phyloP scores from a whole-genome alignment of 1,140 invertebrate genomes.

The Euwallacea fornicatus region DNA sequence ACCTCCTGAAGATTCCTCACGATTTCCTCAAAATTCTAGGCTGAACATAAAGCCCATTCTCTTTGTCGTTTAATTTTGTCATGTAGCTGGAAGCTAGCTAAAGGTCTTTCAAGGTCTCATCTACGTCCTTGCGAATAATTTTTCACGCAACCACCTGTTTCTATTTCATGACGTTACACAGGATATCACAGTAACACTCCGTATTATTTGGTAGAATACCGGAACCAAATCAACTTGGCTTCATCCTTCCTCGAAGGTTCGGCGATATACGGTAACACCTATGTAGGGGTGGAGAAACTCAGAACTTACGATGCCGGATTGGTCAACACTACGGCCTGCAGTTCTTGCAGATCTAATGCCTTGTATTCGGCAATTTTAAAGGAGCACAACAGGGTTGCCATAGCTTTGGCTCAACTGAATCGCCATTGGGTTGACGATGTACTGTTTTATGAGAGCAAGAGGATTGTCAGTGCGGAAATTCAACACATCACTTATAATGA shows the following conservation, averaged over 20 bases:
- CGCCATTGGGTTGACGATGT: conserved; percentile 83
- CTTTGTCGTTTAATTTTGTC: no score
- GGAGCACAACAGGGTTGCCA: conserved; percentile 84
- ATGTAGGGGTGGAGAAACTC: conserved; percentile 66
- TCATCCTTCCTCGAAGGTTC: conserved; percentile 87
- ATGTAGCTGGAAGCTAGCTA: no score
- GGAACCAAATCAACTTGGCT: conserved; percentile 86
- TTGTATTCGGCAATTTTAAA: conserved; percentile 69
- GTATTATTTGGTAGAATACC: conserved; percentile 57
- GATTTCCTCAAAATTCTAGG: no score
- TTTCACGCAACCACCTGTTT: no score
- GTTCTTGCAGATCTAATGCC: conserved; percentile 56
- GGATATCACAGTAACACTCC: no score
- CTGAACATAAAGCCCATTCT: no score
- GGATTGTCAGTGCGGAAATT: conserved; percentile 76
- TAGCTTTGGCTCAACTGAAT: conserved; percentile 70
- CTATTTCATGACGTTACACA: no score
- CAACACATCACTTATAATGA: conserved; percentile 87
- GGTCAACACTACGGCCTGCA: conserved; percentile 65
- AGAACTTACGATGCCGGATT: conserved; percentile 75
- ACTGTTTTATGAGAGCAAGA: conserved; percentile 77
- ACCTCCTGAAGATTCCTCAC: no score
- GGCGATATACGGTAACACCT: conserved; percentile 78
- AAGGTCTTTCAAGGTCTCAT: no score
- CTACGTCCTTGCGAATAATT: no score